phyloP scores from a whole-genome alignment of 2,888 invertebrate genomes.

The Dolomedes plantarius region DNA sequence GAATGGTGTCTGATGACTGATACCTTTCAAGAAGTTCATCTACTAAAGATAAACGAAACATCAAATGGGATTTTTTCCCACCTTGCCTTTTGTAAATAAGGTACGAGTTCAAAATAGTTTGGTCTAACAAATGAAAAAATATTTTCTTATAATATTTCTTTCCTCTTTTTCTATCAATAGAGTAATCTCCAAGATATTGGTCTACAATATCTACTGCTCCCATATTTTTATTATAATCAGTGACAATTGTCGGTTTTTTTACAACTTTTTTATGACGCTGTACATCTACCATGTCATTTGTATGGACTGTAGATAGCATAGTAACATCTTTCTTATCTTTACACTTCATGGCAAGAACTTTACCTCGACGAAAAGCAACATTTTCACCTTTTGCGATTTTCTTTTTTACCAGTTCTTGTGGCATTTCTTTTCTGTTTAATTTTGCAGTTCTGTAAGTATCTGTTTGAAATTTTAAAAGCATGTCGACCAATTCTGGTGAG shows the following conservation, averaged over 20 bases:
- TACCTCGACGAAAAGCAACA: neutral
- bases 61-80: too few species aligned
- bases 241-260: conserved; percentile 25
- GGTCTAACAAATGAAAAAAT: neutral
- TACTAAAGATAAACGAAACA: too few species aligned
- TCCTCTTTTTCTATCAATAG: neutral
- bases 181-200: too few species aligned
- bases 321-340: conserved; percentile 15
- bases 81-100: too few species aligned
- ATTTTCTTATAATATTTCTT: too few species aligned
- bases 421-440: neutral
- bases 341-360: conserved; percentile 11
- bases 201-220: too few species aligned
- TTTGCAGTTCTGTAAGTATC: neutral
- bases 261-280: neutral
- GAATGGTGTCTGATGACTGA: too few species aligned
- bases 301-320: conserved; percentile 8
- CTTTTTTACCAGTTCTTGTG: too few species aligned
- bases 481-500: conserved; percentile 19
- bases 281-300: conserved; percentile 1
- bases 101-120: too few species aligned
- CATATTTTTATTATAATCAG: conserved; percentile 14
- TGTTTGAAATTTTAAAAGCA: too few species aligned
- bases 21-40: too few species aligned
- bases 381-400: neutral